Evolutionary conservation across 2,113 vertebrate genomes (phyloP).

Genomic region (Cyphomyrus plagiostoma): DNA sequence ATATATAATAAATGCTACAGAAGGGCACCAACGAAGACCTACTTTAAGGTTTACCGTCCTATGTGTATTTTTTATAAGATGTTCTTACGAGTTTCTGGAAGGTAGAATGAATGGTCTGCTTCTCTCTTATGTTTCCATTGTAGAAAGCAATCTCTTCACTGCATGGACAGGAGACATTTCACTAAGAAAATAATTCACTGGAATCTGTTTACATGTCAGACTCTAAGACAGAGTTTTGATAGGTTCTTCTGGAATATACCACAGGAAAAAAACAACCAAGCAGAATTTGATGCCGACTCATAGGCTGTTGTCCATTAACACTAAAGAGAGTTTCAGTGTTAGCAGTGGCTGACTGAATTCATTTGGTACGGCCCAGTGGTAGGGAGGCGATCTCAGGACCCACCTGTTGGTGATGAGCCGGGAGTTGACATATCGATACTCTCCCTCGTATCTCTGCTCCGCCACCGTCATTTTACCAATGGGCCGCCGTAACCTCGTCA

Average conservation of each 20-base stretch:
- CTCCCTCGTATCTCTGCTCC: constrained; percentile 92
- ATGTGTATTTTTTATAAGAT: neutral
- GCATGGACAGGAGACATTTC: constrained; percentile 18
- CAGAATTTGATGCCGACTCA: neutral
- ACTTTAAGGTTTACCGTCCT: neutral
- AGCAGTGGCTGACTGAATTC: neutral
- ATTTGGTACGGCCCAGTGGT: neutral
- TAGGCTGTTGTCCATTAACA: neutral
- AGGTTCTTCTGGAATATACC: neutral
- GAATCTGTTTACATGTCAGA: neutral
- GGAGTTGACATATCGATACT: constrained; percentile 94
- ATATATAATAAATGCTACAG: neutral
- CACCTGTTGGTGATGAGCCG: constrained; percentile 97
- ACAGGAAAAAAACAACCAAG: neutral
- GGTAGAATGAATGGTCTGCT: constrained; percentile 81
- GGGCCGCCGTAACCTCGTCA: constrained; percentile 87
- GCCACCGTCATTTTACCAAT: constrained; percentile 92
- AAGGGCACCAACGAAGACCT: neutral
- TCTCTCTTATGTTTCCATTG: constrained; percentile 90
- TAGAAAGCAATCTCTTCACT: constrained; percentile 99
- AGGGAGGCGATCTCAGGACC: neutral
- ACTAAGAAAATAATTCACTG: neutral
- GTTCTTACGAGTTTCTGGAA: constrained; percentile 85
- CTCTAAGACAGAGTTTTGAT: neutral
- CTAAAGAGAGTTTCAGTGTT: neutral